Evolutionary conservation across 2,797 vertebrate species (phyloP), one percentile per base, ranked within the genome.

Genomic region (Acanthornis magna): DNA sequence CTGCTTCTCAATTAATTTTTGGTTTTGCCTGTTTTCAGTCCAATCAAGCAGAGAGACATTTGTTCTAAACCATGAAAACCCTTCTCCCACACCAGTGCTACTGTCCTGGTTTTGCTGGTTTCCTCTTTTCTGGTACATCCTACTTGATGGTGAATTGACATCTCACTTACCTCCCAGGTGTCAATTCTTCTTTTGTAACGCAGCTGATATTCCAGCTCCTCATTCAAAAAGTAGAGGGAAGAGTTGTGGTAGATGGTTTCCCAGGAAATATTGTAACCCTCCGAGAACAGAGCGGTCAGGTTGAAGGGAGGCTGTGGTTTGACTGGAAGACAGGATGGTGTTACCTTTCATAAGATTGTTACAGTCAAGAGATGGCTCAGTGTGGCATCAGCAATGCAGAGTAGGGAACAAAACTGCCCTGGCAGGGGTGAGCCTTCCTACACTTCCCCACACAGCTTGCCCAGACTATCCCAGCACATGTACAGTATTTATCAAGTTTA

Each of bases 261-360:
- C 98, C 98, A 98, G 66, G 98, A 97, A 93, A 98, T n/a, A 66
- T 97, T 97, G 67, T 98, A 98, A 26, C 72, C 83, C 5, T 95
- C 95, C 2, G 84, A 94, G 92, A 96, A 92, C 48, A 92, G 84
- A 61, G 97, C 93, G 0, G 95, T 97, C 92, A 98, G 95, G 30
- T 98, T 98, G 96, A 97, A 97, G 0, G 98, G 98, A 23, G 98
- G 95, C 36, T 94, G 86, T 3, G 97, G 98, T 92, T 97, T 97
- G 89, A 98, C 98, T 98, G 94, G 67, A 94, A 96, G 50, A 93
- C 30, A 95, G 74, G 57, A 95, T 67, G 60, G 36, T 60, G 65
- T 88, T 72, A 86, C 27, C 25, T 53, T 88, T 82, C 5, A 3
- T 61, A 71, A 50, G 13, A 9, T 75, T 38, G 53, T 54, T 63